phyloP scores from a whole-genome alignment of 1,140 invertebrate genomes.

The Helicoverpa armigera region DNA sequence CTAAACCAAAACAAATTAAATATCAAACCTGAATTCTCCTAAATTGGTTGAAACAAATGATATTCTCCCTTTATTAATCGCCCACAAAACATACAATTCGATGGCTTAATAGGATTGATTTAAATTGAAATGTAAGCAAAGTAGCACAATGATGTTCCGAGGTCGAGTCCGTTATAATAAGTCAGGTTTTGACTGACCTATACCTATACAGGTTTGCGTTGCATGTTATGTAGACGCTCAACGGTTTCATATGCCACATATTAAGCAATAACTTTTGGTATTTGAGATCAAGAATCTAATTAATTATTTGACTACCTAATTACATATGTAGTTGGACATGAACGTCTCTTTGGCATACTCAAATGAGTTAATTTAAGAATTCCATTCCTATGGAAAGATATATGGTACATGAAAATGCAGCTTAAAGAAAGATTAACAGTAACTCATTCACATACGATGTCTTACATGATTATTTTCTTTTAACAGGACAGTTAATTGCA shows the following conservation, averaged over 20 bases:
- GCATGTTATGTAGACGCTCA: conserved; percentile 41
- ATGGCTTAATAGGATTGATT: neutral
- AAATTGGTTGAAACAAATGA: neutral
- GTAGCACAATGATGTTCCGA: conserved; percentile 50
- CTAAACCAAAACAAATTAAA: neutral
- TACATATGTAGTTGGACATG: neutral
- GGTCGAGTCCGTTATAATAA: conserved; percentile 48
- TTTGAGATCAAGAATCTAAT: conserved; percentile 14
- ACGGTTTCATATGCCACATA: conserved; percentile 45
- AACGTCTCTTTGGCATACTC: neutral
- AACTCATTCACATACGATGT: neutral
- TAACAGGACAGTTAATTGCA: conserved; percentile 36
- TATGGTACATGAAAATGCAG: neutral
- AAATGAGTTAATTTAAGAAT: neutral
- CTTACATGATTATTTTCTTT: conserved; percentile 13
- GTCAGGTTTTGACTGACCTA: conserved; percentile 50
- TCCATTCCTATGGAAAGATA: too few species aligned
- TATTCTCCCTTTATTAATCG: neutral
- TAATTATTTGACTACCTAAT: neutral
- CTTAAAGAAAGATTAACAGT: neutral
- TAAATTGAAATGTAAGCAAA: conserved; percentile 43
- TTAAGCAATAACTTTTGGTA: conserved; percentile 30
- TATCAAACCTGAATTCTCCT: too few species aligned
- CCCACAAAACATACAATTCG: neutral
- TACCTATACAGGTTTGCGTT: conserved; percentile 33